Base-by-base conservation (phyloP, 1,140 invertebrate genomes). In the Latrodectus geometricus region DNA sequence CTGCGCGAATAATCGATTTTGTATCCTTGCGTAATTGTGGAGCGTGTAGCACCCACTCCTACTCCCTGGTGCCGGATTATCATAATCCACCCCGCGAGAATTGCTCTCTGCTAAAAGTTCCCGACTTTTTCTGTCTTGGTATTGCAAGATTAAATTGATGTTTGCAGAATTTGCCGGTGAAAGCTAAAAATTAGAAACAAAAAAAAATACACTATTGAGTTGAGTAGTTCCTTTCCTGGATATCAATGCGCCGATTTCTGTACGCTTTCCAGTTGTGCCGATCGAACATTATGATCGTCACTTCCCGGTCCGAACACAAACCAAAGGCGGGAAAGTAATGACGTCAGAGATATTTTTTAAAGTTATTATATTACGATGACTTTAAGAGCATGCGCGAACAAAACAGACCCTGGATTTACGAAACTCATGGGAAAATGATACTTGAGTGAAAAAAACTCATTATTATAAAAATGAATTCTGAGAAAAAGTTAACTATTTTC, bases 1-100 rank as follows among this genome's bases (percentile, higher is more conserved):
- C n/a, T 50, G 80, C 80, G 80, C 72, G 52, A n/a, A 52, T n/a
- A 50, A 83, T 83, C 80, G 80, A 83, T 83, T 83, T 83, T 83
- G 72, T 83, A 83, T 83, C 80, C 68, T 83, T 83, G 80, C 80
- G 80, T 83, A 83, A 83, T 83, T 83, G 73, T 83, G 80, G 56
- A 83, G 80, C 80, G 72, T 68, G 80, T 74, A 74, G 72, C 17
- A 61, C 70, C 70, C 66, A 11, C 68, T 69, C 9, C 68, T 69
- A 69, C 17, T 61, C 54, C 54, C 54, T 61, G 72, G 65, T 61
- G 70, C 69, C 80, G 80, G 80, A 83, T 83, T 83, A 83, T 48
- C 68, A 65, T 83, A 83, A 83, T 83, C 80, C 80, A 9, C 21
- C 65, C 69, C 65, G 68, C 23, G 79, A 70, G 9, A 8, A 20